Percentiles rank a stretch among this genome's conserved stretches.
phyloP scores from a whole-genome alignment of 2,888 invertebrate genomes.

The Catonia carolina region DNA sequence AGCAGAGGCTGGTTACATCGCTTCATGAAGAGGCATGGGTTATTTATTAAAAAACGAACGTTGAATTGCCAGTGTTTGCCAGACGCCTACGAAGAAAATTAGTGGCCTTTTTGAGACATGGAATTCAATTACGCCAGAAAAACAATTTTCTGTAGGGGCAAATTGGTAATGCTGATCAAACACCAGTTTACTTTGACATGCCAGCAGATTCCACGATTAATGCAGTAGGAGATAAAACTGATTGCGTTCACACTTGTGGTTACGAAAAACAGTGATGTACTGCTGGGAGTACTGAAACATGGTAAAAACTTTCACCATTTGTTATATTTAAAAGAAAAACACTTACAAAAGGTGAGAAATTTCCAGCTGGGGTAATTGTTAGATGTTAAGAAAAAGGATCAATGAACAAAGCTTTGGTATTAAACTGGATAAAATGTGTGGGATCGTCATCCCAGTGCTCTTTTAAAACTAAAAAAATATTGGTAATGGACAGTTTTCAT shows the following conservation, averaged over 20 bases:
- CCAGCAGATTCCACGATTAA: no score
- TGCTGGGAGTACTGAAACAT: neutral
- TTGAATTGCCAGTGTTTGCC: neutral
- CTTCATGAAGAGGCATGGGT: neutral
- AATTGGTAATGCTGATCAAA: no score
- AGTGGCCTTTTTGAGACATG: neutral
- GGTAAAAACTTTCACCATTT: neutral
- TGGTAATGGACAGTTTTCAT: neutral
- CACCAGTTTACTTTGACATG: no score
- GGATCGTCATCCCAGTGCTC: neutral
- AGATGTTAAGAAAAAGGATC: neutral
- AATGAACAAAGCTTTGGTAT: neutral
- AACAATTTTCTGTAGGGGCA: neutral
- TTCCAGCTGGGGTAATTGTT: neutral
- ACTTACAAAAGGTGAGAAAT: no score
- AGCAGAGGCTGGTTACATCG: neutral
- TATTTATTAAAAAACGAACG: neutral
- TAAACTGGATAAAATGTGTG: neutral
- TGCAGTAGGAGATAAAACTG: no score
- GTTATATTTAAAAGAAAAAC: neutral
- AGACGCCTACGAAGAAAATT: neutral
- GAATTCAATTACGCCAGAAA: neutral
- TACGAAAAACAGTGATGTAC: no score
- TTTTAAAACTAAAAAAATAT: neutral
- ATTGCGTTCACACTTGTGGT: no score